Evolutionary conservation across 2,888 invertebrate genomes (phyloP), one percentile per base, ranked within the genome.

Genomic region (Pheosia tremula): DNA sequence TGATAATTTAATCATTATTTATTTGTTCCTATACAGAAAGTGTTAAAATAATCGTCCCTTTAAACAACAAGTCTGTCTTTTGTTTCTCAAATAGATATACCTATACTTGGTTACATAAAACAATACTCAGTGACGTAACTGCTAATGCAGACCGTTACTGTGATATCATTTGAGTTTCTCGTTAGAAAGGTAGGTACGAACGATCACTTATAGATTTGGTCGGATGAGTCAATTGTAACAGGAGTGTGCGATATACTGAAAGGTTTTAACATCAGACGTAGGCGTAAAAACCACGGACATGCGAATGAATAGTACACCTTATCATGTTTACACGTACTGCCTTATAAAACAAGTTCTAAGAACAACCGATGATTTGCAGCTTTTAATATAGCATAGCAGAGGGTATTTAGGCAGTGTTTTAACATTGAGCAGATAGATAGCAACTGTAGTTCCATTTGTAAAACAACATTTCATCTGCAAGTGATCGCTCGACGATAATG

Each of bases 201-300:
- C 54, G 37, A 53, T n/a, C 39, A 39, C 11, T 38, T 55, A 38
- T 54, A 4, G 9, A 39, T 39, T 55, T 39, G 55, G 39, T 3
- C 9, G n/a, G 39, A 13, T 55, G 39, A 55, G 55, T 55, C n/a
- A 39, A 39, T 55, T 39, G 39, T 39, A 39, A 55, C 55, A 39
- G 37, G 11, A 55, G 37, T 39, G 37, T 55, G 55, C 39, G 55
- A 55, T 8, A n/a, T 39, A 11, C 55, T 55, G 55, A 55, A 55
- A 55, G n/a, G 55, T 55, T 39, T 55, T 39, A n/a, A 55, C 55
- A 39, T 5, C 9, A n/a, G n/a, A 13, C 13, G 55, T 55, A 13
- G 55, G 39, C n/a, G 55, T 55, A 13, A n/a, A 55, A 55, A 13
- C 39, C 37, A 11, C 10, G 5, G 37, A 53, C 36, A 11, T 53